Conservation (phyloP, 2,888 invertebrate genomes). For the Diabrotica balteata region DNA sequence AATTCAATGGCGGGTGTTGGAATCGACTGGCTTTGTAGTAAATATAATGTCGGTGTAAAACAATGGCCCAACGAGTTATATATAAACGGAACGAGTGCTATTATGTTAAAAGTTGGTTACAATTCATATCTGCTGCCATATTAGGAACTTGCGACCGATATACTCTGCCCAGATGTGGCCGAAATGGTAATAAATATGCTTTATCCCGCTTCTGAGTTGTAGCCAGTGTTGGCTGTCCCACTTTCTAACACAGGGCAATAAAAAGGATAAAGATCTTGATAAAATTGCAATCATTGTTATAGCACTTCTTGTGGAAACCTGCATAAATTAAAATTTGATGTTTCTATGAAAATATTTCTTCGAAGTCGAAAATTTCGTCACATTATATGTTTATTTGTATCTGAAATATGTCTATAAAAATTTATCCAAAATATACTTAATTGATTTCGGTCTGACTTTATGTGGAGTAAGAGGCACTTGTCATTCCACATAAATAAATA, state of each 20-base stretch:
- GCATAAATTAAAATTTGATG: too few species aligned
- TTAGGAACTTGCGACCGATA: constrained; percentile 44
- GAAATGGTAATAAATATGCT: constrained; percentile 42
- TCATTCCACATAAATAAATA: too few species aligned
- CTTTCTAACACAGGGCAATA: constrained; percentile 1
- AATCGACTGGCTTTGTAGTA: constrained; percentile 38
- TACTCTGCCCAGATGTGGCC: constrained; percentile 47
- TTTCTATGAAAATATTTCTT: too few species aligned
- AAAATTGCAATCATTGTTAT: too few species aligned
- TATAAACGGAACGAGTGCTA: constrained; percentile 39
- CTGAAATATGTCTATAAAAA: too few species aligned
- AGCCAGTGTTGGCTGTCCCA: constrained; percentile 3
- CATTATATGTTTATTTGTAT: too few species aligned
- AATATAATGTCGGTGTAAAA: constrained; percentile 40
- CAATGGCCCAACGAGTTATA: constrained; percentile 38
- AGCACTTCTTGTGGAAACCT: too few species aligned
- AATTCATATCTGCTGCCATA: constrained; percentile 52
- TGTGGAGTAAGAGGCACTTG: too few species aligned
- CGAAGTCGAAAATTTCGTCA: too few species aligned
- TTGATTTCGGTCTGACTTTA: too few species aligned
- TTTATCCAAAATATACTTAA: too few species aligned
- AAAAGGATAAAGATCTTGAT: too few species aligned
- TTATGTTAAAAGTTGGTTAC: constrained; percentile 38
- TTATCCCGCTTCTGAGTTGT: constrained; percentile 37
- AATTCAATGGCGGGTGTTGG: constrained; percentile 40